Percentiles rank a stretch among this genome's conserved stretches.
Evolutionary conservation across 2,113 vertebrate species (phyloP).

Genomic region (Nannobrachium achirus): DNA sequence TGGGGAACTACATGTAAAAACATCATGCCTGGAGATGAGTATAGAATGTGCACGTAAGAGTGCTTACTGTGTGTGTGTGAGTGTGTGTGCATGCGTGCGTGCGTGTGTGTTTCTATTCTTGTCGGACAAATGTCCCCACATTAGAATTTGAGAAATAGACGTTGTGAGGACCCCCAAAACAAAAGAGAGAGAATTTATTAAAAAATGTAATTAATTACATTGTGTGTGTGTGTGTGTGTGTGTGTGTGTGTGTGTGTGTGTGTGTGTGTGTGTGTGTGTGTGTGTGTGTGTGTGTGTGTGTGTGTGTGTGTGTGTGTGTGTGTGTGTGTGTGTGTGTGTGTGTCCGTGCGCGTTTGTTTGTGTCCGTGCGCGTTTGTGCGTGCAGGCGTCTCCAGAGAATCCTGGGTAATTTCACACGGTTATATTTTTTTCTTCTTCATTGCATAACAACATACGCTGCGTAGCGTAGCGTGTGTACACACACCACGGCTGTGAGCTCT

Average conservation of each 20-base stretch:
- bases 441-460: constrained; percentile 47
- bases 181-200: too few species aligned
- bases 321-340: constrained; percentile 8
- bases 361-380: neutral
- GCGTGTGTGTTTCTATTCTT: neutral
- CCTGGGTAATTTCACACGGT: constrained; percentile 53
- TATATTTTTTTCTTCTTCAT: constrained; percentile 59
- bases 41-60: neutral
- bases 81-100: constrained; percentile 1
- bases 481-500: neutral
- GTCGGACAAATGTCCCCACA: neutral
- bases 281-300: constrained; percentile 20
- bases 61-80: neutral
- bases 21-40: constrained; percentile 65
- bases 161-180: too few species aligned
- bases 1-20: constrained; percentile 76
- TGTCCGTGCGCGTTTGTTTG: constrained; percentile 3
- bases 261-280: constrained; percentile 3
- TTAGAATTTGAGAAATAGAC: too few species aligned
- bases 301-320: constrained; percentile 29
- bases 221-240: too few species aligned
- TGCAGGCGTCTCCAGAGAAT: constrained; percentile 58
- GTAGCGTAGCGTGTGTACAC: neutral
- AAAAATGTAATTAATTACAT: too few species aligned
- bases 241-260: too few species aligned